These are phyloP conservation scores for Calliscelio sp. DNA, from an alignment of 2,888 invertebrate genomes.

Conservation along the genomic window DNA sequence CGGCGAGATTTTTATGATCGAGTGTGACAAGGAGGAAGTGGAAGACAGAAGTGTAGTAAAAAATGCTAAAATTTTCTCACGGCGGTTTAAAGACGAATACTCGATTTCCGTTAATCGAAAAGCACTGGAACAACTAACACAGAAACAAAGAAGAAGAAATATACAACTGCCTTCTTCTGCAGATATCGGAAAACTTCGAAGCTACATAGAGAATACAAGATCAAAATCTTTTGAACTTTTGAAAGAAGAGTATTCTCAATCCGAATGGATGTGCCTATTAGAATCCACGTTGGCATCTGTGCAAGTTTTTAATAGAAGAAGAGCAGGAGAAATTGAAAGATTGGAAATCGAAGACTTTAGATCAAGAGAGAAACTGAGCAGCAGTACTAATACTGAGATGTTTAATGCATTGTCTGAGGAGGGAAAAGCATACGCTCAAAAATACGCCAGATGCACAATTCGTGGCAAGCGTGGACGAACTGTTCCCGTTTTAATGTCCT, in stretches of 20 bases:
- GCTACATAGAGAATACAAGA: slow-evolving; percentile 8
- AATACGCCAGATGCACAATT: no score
- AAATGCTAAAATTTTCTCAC: no score
- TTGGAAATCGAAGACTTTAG: background rate
- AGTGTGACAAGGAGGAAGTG: no score
- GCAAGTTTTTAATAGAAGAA: background rate
- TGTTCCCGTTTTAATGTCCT: no score
- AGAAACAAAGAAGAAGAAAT: slow-evolving; percentile 3
- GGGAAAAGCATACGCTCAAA: no score
- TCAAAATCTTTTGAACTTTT: background rate
- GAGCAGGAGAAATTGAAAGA: background rate
- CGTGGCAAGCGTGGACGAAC: no score
- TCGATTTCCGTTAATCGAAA: no score
- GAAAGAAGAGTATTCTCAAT: background rate
- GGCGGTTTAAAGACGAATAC: no score
- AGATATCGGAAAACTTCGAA: slow-evolving; percentile 36
- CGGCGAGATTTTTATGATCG: no score
- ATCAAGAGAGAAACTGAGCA: background rate
- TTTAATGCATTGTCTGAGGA: no score
- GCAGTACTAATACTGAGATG: background rate
- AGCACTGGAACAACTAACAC: slow-evolving; percentile 16
- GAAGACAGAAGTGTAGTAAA: no score
- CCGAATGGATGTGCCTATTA: background rate
- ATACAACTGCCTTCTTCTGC: slow-evolving; percentile 24
- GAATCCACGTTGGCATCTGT: background rate